Evolutionary conservation across 2,797 vertebrate species (phyloP).

Genomic region (Argentina silus): DNA sequence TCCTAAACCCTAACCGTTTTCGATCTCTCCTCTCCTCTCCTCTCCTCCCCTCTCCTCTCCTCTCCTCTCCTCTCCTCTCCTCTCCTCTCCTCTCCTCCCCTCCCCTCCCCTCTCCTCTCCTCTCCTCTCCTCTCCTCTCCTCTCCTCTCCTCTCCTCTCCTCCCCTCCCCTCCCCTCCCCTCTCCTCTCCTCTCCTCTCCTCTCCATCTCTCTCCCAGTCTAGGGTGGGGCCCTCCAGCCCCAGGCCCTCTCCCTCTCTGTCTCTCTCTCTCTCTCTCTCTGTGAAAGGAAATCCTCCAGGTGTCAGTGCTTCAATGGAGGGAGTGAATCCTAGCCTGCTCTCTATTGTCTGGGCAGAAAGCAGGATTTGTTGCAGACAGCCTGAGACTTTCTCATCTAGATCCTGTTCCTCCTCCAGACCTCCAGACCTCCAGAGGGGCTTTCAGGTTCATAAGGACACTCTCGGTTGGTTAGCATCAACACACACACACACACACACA

Average conservation of each 20-base stretch:
- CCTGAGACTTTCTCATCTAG: conserved; percentile 55
- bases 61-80: no score
- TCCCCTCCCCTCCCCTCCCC: no score
- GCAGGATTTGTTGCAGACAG: conserved; percentile 68
- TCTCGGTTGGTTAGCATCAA: conserved; percentile 27
- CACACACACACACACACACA: not conserved
- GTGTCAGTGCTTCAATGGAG: conserved; percentile 71
- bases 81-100: no score
- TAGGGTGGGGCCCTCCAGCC: conserved; percentile 72
- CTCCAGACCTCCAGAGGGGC: conserved; percentile 36
- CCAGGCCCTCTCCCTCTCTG: conserved; percentile 44
- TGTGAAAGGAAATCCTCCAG: conserved; percentile 78
- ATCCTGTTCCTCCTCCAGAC: conserved; percentile 35
- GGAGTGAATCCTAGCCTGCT: conserved; percentile 68
- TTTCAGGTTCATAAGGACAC: conserved; percentile 38
- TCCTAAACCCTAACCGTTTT: no score
- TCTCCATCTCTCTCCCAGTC: not conserved
- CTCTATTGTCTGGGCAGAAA: conserved; percentile 63
- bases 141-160: no score
- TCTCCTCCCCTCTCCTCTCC: no score
- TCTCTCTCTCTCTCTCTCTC: conserved; percentile 6
- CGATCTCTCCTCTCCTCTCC: no score
- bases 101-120: no score
- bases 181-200: no score
- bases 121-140: no score